Evolutionary conservation across 2,888 invertebrate genomes (phyloP).

Genomic region (Heliconius sara): DNA sequence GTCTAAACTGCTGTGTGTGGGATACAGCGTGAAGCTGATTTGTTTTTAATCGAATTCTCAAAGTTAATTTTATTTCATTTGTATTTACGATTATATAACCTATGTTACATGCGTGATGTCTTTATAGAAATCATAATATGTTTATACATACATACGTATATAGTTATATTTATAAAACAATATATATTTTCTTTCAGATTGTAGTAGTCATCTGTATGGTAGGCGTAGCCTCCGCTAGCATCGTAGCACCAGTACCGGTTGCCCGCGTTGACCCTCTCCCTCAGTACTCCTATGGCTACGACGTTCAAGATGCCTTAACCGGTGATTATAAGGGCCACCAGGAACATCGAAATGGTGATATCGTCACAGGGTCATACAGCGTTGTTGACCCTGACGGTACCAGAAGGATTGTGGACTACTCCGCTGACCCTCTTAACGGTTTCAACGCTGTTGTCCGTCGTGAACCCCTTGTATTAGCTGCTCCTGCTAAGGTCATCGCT

Average conservation of each 20-base stretch:
- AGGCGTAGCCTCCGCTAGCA: conserved; percentile 68
- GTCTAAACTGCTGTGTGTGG: no score
- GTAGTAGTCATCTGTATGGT: conserved; percentile 78
- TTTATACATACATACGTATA: neutral
- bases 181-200: conserved; percentile 64
- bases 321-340: conserved; percentile 85
- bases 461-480: conserved; percentile 72
- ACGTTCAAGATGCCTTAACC: conserved; percentile 83
- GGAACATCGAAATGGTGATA: conserved; percentile 82
- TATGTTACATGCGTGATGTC: neutral
- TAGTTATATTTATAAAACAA: neutral
- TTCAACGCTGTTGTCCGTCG: conserved; percentile 84
- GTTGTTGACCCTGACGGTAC: conserved; percentile 84
- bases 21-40: no score
- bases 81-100: neutral
- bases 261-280: conserved; percentile 75
- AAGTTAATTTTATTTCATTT: neutral
- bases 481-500: conserved; percentile 59
- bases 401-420: conserved; percentile 82
- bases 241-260: conserved; percentile 68
- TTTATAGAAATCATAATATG: no score
- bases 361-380: conserved; percentile 83
- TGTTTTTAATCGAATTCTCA: no score
- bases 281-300: conserved; percentile 84
- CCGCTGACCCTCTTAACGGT: conserved; percentile 82